Evolutionary conservation across 2,888 invertebrate genomes (phyloP), one percentile per base, ranked within the genome.

Genomic region (Drosophila colorata): DNA sequence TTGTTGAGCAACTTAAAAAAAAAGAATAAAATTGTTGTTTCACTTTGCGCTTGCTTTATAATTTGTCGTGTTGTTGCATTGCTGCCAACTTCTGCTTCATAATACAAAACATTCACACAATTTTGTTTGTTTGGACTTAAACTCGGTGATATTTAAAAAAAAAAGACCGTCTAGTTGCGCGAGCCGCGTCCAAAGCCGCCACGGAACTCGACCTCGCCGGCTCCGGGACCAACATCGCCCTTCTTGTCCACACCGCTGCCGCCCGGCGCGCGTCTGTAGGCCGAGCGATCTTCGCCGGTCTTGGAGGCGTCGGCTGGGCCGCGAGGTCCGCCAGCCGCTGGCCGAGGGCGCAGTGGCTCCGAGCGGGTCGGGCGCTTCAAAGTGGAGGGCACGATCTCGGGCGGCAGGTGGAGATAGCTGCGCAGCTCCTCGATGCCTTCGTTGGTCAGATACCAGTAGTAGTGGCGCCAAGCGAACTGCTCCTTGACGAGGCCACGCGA

Each of bases 391-490:
- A 99, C 99, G 93, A 99, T 99, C 95, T 99, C 99, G 74, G 98
- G 96, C 8, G 99, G 99, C 90, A 99, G 94, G 91, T 99, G 98
- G 76, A 99, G 95, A 93, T 97, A 99, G 90, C 96, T 96, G 79
- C 99, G 95, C 79, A 99, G 94, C 93, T 98, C 99, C 92, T 98
- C 97, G 92, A 99, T 99, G 82, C 99, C 99, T 90, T 99, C 98
- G 92, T 99, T 99, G 78, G 98, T 99, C 84, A 99, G 94, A 93
- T 92, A 95, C 99, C 99, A 99, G 93, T 99, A 99, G 91, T 97
- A 99, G 93, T 99, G 99, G 90, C 99, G 95, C 99, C 99, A 99
- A 4, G 99, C 99, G 93, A 99, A 99, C 93, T 99, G 99, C 94
- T 99, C 99, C 93, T 97, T 98, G n/a, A 99, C 99, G 90, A 96